These are phyloP conservation scores for Lucilia sericata DNA, from an alignment of 1,140 invertebrate species.

Conservation along the genomic window DNA sequence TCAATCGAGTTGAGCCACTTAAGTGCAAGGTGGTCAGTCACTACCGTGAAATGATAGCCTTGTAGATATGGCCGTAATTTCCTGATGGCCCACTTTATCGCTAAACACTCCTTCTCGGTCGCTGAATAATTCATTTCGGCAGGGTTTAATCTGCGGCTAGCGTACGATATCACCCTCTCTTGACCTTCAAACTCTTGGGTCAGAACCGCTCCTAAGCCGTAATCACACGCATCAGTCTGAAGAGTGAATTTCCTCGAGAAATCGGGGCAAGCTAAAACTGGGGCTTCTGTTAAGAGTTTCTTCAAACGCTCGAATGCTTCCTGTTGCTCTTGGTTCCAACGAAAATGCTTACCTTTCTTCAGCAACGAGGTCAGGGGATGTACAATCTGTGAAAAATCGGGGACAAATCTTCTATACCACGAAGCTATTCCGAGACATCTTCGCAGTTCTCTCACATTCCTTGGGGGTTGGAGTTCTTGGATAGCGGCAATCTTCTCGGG, in stretches of 20 bases:
- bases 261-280: background rate
- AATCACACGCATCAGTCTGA: slow-evolving; percentile 45
- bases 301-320: too few relatives aligned
- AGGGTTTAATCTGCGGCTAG: too few relatives aligned
- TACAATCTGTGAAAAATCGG: slow-evolving; percentile 54
- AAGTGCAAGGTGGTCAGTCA: too few relatives aligned
- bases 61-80: too few relatives aligned
- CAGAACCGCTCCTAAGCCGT: slow-evolving; percentile 14
- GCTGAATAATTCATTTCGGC: too few relatives aligned
- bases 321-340: background rate
- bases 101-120: too few relatives aligned
- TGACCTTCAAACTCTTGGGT: too few relatives aligned
- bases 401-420: slow-evolving; percentile 65
- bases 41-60: too few relatives aligned
- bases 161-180: too few relatives aligned
- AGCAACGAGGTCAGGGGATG: slow-evolving; percentile 56
- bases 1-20: too few relatives aligned
- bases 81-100: too few relatives aligned
- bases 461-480: slow-evolving; percentile 25
- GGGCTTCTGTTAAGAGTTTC: background rate
- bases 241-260: slow-evolving; percentile 38
- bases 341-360: slow-evolving; percentile 2
- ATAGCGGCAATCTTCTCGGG: slow-evolving; percentile 47
- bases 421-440: slow-evolving; percentile 61
- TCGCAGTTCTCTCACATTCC: slow-evolving; percentile 40